These are phyloP conservation scores for Anolis apletophallus DNA, from an alignment of 2,797 vertebrate genomes.

Conservation along the genomic window DNA sequence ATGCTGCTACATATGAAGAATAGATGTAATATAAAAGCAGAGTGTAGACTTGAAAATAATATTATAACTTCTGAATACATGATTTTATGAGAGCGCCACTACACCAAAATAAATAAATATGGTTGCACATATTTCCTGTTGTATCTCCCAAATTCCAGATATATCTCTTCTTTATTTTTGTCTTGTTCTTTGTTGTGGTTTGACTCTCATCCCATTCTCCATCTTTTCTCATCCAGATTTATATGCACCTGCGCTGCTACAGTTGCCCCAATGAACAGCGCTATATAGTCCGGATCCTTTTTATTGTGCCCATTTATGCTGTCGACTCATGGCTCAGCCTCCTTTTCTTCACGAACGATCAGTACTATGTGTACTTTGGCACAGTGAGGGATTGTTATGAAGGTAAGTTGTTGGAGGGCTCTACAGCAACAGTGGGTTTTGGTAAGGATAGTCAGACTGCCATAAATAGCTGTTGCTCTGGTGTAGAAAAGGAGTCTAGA, in stretches of 20 bases:
- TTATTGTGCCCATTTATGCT: conserved; percentile 98
- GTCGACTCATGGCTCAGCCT: conserved; percentile 99
- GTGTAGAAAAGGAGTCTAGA: not conserved
- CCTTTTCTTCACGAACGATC: conserved; percentile 98
- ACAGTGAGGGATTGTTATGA: conserved; percentile 97
- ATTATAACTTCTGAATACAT: not conserved
- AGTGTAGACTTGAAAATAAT: not conserved
- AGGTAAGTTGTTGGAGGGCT: conserved; percentile 78
- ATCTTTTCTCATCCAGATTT: conserved; percentile 83
- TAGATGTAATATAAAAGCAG: not conserved
- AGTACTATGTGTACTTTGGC: conserved; percentile 98
- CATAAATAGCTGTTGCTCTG: not conserved
- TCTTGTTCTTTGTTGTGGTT: not conserved
- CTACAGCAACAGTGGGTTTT: not conserved
- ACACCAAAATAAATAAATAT: not conserved
- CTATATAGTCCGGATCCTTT: conserved; percentile 97
- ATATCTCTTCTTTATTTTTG: not conserved
- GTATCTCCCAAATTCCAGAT: not conserved
- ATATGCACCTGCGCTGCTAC: conserved; percentile 97
- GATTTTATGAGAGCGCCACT: not conserved
- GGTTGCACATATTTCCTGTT: conserved; percentile 2
- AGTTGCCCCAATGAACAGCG: conserved; percentile 95
- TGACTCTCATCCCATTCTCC: conserved; percentile 23
- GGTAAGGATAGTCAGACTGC: not conserved
- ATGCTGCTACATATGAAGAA: not conserved